Conservation (phyloP, 2,797 vertebrate genomes). For the Dipus sagitta region DNA sequence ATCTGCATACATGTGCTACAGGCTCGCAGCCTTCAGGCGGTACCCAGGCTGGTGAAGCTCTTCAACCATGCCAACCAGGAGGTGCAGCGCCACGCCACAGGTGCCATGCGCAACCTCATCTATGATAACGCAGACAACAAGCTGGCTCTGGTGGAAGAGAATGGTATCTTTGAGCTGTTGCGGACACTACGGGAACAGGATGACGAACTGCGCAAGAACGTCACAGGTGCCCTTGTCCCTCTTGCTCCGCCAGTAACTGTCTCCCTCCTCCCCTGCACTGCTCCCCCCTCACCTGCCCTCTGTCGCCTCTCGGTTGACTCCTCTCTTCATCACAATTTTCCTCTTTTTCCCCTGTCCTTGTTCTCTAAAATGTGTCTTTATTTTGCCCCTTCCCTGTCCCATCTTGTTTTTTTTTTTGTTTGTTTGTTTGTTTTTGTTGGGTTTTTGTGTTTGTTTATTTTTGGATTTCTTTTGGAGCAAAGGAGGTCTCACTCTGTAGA, state of each 20-base stretch:
- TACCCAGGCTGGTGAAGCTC: constrained; percentile 91
- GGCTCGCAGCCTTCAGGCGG: constrained; percentile 92
- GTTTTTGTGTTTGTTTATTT: not conserved
- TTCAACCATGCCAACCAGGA: constrained; percentile 93
- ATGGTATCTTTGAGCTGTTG: constrained; percentile 92
- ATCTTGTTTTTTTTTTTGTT: not conserved
- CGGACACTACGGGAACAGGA: constrained; percentile 90
- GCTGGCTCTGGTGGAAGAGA: constrained; percentile 91
- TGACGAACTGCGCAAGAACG: constrained; percentile 95
- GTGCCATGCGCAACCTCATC: constrained; percentile 96
- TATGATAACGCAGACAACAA: constrained; percentile 96
- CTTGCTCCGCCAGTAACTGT: rapidly evolving
- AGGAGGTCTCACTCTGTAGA: not conserved
- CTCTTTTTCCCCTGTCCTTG: not conserved
- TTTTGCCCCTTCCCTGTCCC: not conserved
- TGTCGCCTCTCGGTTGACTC: rapidly evolving
- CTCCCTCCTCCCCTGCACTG: rapidly evolving
- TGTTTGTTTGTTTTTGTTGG: not conserved
- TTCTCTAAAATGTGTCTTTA: not conserved
- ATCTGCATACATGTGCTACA: constrained; percentile 74
- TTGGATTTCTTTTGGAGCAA: not conserved
- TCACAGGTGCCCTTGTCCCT: constrained; percentile 90
- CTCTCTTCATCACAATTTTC: not conserved
- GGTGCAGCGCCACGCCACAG: constrained; percentile 95
- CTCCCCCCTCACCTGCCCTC: too few species aligned